Percentiles rank a stretch among this genome's conserved stretches.
These are phyloP conservation scores for Drosophila bunnanda DNA, from an alignment of 2,888 invertebrate species.

Conservation along the genomic window DNA sequence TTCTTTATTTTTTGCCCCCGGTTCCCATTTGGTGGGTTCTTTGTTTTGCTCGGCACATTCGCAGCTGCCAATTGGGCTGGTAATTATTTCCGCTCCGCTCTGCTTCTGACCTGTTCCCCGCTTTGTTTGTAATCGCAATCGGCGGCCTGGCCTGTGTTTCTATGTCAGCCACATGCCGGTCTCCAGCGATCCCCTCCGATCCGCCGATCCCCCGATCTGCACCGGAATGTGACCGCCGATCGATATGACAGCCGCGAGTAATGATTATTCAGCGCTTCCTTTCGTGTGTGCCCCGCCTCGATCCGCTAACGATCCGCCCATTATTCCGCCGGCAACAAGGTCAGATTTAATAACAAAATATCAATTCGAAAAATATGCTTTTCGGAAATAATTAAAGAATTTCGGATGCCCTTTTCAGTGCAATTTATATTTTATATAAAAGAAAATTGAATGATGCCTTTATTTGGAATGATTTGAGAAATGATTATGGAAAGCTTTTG, in stretches of 20 bases:
- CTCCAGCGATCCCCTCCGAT: neutral
- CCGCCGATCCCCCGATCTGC: neutral
- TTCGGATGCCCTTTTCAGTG: neutral
- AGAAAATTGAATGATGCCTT: too few species aligned
- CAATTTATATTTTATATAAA: neutral
- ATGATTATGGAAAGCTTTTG: too few species aligned
- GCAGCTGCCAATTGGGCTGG: slow-evolving; percentile 54
- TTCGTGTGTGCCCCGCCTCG: slow-evolving; percentile 60
- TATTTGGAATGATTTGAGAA: neutral
- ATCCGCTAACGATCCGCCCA: slow-evolving; percentile 43
- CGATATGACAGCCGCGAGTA: slow-evolving; percentile 60
- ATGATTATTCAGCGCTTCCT: slow-evolving; percentile 76
- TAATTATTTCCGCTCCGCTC: slow-evolving; percentile 75
- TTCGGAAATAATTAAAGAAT: neutral
- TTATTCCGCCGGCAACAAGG: slow-evolving; percentile 70
- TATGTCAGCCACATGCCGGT: slow-evolving; percentile 56
- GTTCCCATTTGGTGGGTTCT: slow-evolving; percentile 35
- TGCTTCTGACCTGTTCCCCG: slow-evolving; percentile 21
- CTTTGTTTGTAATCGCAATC: slow-evolving; percentile 70
- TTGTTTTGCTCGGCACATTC: slow-evolving; percentile 78
- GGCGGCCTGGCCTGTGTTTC: slow-evolving; percentile 68
- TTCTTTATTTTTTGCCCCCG: slow-evolving; percentile 33
- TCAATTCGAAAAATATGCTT: slow-evolving; percentile 19
- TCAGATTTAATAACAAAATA: slow-evolving; percentile 71
- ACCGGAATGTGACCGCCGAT: slow-evolving; percentile 61